phyloP scores from a whole-genome alignment of 2,888 invertebrate species.

The Drosophila diplacantha region DNA sequence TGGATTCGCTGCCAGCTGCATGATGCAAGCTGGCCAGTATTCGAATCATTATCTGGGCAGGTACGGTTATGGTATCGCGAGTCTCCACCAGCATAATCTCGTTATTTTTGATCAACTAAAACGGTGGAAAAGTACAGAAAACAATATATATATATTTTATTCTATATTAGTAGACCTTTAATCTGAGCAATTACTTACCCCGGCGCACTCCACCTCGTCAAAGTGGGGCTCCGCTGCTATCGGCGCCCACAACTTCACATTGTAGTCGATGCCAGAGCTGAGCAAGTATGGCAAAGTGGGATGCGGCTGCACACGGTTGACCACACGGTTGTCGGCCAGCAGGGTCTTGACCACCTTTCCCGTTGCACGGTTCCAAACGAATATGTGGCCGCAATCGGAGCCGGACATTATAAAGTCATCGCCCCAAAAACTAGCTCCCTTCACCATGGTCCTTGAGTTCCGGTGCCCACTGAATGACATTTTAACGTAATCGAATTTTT shows the following conservation, averaged over 20 bases:
- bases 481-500: constrained; percentile 79
- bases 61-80: constrained; percentile 90
- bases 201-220: constrained; percentile 82
- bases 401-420: constrained; percentile 89
- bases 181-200: constrained; percentile 68
- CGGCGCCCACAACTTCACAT: constrained; percentile 90
- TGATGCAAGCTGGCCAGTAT: constrained; percentile 83
- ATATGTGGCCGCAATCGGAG: constrained; percentile 93
- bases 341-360: constrained; percentile 85
- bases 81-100: constrained; percentile 91
- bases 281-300: constrained; percentile 86
- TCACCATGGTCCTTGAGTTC: constrained; percentile 89
- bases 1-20: constrained; percentile 40
- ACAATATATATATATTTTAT: neutral
- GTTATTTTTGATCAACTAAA: constrained; percentile 86
- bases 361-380: constrained; percentile 87
- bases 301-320: constrained; percentile 91
- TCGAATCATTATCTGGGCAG: constrained; percentile 90
- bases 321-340: constrained; percentile 89
- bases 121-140: constrained; percentile 41
- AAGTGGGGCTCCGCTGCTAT: constrained; percentile 81
- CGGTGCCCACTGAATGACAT: constrained; percentile 87
- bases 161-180: neutral
- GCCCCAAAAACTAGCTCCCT: constrained; percentile 92
- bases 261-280: constrained; percentile 92